Evolutionary conservation across 2,113 vertebrate species (phyloP), one percentile per base, ranked within the genome.

Genomic region (Trogon melanurus): DNA sequence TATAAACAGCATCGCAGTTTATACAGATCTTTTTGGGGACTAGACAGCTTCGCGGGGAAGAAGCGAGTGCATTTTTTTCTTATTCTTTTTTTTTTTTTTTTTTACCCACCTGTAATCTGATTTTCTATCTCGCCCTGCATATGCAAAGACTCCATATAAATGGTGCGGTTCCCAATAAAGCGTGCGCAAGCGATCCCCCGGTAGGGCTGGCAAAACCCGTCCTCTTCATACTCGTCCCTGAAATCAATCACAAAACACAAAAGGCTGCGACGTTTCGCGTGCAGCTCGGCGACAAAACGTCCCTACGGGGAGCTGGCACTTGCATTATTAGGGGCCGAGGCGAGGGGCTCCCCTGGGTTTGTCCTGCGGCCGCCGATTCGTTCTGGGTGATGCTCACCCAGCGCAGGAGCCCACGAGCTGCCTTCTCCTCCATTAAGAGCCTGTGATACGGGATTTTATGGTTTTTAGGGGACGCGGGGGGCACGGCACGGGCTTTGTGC

Each of bases 101-200:
- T 57, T 94, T 47, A 97, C 97, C 32, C 89, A 99, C 99, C 99
- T 98, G 99, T 99, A 71, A 99, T 99, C 96, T 99, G 99, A 53
- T 99, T 99, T 97, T 99, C 99, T 67, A 99, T 99, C 94, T 99
- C 99, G 1, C 99, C 99, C 95, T 99, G 99, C 99, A 99, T 99
- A 89, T 99, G 99, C 95, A 99, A 90, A n/a, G 99, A 99, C 89
- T 99, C 99, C 92, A 99, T 99, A 15, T 99, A 99, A 96, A 99
- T 99, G 79, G 99, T 99, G 79, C 99, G 98, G 96, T 99, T 99
- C 2, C 99, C 99, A 16, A 99, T 99, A 90, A 99, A 99, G 16
- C 99, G 98, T 3, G 99, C 99, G 7, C 99, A 99, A 23, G 99
- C 99, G 6, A 99, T 99, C n/a, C 99, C 99, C 96, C 99, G 96